These are phyloP conservation scores for Serinus canaria DNA, from an alignment of 2,113 vertebrate genomes.

Conservation along the genomic window DNA sequence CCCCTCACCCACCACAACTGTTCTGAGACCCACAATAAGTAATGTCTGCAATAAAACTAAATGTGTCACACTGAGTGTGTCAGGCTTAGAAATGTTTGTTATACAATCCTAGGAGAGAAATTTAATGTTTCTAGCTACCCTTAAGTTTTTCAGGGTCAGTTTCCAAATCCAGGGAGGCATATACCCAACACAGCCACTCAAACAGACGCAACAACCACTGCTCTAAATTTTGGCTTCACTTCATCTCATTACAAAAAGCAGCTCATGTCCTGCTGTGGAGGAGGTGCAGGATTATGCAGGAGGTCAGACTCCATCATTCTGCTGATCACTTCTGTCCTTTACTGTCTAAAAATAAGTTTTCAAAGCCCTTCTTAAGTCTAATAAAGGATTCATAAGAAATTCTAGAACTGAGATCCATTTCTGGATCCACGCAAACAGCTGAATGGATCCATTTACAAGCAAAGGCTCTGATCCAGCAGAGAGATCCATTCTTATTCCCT, in stretches of 20 bases:
- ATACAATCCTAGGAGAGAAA: background rate
- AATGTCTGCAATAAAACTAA: background rate
- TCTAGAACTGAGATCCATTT: background rate
- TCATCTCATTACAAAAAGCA: constrained; percentile 61
- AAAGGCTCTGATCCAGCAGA: background rate
- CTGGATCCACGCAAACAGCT: background rate
- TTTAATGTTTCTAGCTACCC: background rate
- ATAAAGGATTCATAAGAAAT: constrained; percentile 1
- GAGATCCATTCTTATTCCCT: background rate
- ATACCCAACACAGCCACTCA: background rate
- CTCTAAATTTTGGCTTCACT: constrained; percentile 43
- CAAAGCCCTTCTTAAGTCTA: constrained; percentile 25
- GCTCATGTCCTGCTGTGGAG: constrained; percentile 44
- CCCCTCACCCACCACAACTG: background rate
- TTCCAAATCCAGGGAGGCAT: background rate
- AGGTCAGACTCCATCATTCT: constrained; percentile 37
- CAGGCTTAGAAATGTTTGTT: background rate
- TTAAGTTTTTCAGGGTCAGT: background rate
- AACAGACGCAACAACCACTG: background rate
- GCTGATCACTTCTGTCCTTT: constrained; percentile 43
- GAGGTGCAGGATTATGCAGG: constrained; percentile 39
- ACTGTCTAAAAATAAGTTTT: constrained; percentile 51
- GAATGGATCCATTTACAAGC: background rate
- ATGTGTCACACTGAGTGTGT: background rate
- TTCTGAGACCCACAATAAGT: background rate